Conservation (phyloP, 2,888 invertebrate species). For the Mesochorus sp. region DNA sequence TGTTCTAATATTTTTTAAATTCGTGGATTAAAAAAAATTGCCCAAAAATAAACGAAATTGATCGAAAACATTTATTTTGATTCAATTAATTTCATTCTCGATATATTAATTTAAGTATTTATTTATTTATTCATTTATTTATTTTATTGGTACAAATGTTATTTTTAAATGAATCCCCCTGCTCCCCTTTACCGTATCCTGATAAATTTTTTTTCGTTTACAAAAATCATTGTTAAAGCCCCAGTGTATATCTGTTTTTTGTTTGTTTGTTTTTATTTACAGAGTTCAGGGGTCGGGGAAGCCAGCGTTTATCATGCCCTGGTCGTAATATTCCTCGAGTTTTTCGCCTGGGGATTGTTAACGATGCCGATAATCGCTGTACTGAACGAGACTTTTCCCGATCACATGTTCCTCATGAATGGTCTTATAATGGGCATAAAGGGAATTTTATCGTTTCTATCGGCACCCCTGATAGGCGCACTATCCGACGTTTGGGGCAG, state of each 20-base stretch:
- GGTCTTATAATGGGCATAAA: constrained; percentile 99
- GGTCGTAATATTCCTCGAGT: constrained; percentile 99
- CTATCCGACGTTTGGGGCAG: constrained; percentile 99
- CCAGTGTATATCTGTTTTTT: neutral
- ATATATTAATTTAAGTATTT: no score
- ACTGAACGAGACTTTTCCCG: constrained; percentile 98
- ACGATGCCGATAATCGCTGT: constrained; percentile 98
- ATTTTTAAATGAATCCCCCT: no score
- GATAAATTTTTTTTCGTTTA: neutral
- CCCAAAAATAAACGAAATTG: no score
- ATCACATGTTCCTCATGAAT: constrained; percentile 99
- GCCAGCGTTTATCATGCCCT: constrained; percentile 99
- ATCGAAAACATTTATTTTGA: no score
- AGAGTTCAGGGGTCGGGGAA: constrained; percentile 94
- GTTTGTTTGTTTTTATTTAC: constrained; percentile 79
- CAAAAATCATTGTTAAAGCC: neutral
- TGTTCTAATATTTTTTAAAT: no score
- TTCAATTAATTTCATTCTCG: no score
- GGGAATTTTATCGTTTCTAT: constrained; percentile 98
- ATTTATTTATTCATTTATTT: no score
- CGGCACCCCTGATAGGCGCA: constrained; percentile 98
- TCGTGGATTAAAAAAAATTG: no score
- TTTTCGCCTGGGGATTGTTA: constrained; percentile 99
- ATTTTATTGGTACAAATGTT: no score
- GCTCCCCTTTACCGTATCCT: no score